These are phyloP conservation scores for Nymphalis urticae DNA, from an alignment of 2,888 invertebrate genomes.

Conservation along the genomic window DNA sequence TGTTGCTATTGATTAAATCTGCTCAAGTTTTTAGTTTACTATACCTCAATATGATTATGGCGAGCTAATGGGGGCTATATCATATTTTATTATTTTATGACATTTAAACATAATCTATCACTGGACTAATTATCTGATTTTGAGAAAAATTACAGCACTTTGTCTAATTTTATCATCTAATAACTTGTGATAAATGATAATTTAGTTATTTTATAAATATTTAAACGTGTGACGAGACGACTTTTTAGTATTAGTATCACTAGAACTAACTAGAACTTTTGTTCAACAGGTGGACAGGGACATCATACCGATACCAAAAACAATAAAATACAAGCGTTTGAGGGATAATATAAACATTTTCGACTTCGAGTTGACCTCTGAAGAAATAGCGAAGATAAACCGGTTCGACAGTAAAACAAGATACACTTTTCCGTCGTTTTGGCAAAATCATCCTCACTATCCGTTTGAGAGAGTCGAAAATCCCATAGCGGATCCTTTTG, in stretches of 20 bases:
- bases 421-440: slow-evolving; percentile 65
- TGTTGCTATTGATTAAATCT: no score
- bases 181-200: no score
- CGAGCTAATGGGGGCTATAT: no score
- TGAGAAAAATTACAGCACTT: no score
- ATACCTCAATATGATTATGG: no score
- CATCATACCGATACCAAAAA: slow-evolving; percentile 66
- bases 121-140: no score
- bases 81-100: no score
- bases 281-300: slow-evolving; percentile 64
- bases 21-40: no score
- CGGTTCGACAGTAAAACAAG: slow-evolving; percentile 50
- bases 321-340: slow-evolving; percentile 53
- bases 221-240: no score
- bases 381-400: slow-evolving; percentile 57
- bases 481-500: slow-evolving; percentile 58
- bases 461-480: slow-evolving; percentile 65
- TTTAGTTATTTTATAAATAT: no score
- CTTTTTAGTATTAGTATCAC: neutral
- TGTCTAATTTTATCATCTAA: no score
- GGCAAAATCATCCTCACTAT: slow-evolving; percentile 68
- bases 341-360: slow-evolving; percentile 67
- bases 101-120: no score
- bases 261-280: neutral
- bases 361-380: slow-evolving; percentile 58